phyloP scores from a whole-genome alignment of 1,140 invertebrate genomes.

The Theocolax elegans region DNA sequence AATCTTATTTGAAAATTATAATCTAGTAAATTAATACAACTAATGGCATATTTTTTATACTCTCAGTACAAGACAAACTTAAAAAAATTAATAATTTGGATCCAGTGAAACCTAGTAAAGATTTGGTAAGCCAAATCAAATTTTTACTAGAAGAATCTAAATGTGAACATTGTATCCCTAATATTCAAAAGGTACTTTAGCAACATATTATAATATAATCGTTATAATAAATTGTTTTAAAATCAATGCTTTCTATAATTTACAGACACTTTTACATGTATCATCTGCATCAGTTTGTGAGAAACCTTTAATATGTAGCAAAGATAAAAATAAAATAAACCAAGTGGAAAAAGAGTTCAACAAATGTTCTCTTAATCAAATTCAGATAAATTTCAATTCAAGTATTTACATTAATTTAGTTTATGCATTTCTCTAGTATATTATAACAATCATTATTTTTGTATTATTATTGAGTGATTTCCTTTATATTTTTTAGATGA shows the following conservation, averaged over 20 bases:
- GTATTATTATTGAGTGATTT: too few relatives aligned
- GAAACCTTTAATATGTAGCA: not conserved
- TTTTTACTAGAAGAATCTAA: slow-evolving; percentile 24
- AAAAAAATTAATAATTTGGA: slow-evolving; percentile 2
- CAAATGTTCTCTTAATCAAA: not conserved
- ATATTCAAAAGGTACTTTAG: slow-evolving; percentile 12
- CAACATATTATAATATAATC: not conserved
- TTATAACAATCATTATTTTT: too few relatives aligned
- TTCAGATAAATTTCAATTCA: not conserved
- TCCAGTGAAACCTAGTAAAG: slow-evolving; percentile 17
- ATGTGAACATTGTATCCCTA: not conserved
- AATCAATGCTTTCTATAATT: slow-evolving; percentile 4
- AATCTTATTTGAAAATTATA: not conserved
- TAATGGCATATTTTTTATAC: not conserved
- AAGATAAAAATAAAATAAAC: slow-evolving; percentile 1
- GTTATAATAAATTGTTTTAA: not conserved
- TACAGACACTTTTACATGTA: not conserved
- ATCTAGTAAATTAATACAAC: not conserved
- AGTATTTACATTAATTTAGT: not conserved
- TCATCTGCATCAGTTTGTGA: not conserved
- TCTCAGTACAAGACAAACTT: slow-evolving; percentile 28
- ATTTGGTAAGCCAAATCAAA: slow-evolving; percentile 14
- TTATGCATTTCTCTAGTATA: not conserved
- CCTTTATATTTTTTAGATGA: slow-evolving; percentile 1
- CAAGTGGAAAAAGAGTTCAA: not conserved